A percentile compares a stretch with the other conserved stretches of the same genome.
Conservation (phyloP, 2,113 vertebrate genomes). For the Hippocampus mohnikei region DNA sequence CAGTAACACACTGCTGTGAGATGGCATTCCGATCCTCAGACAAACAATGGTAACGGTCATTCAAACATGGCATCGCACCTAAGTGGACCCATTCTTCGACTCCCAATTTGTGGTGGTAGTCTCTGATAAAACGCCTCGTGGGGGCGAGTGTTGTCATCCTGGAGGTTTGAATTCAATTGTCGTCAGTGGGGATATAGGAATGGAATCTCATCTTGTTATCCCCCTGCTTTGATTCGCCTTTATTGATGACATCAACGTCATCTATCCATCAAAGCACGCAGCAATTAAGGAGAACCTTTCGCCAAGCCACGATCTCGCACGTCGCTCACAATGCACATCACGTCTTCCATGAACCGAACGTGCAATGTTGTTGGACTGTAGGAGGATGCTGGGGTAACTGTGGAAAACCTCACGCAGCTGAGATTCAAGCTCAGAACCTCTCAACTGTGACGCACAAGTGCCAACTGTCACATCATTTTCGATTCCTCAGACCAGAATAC, state of each 20-base stretch:
- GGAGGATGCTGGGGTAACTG: too few relatives aligned
- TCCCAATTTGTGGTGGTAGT: not conserved
- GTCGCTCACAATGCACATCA: too few relatives aligned
- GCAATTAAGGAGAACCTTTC: too few relatives aligned
- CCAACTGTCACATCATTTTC: not conserved
- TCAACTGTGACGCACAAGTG: too few relatives aligned
- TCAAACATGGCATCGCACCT: not conserved
- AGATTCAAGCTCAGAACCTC: too few relatives aligned
- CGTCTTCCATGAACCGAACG: not conserved
- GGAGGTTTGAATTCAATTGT: not conserved
- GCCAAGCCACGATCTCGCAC: too few relatives aligned
- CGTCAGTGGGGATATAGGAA: not conserved
- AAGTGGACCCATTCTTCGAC: not conserved
- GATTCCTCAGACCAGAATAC: not conserved
- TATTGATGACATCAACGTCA: not conserved
- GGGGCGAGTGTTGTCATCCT: not conserved
- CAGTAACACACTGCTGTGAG: not conserved
- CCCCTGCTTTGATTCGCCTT: not conserved
- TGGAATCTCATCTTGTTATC: not conserved
- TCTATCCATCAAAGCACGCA: too few relatives aligned
- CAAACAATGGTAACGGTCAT: not conserved
- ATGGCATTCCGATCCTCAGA: not conserved
- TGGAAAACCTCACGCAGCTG: too few relatives aligned
- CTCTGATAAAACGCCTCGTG: not conserved
- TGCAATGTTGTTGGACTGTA: too few relatives aligned